Conservation (phyloP, 92 coral and sea anemone genomes). For the Umimayanthus chanpuru region DNA sequence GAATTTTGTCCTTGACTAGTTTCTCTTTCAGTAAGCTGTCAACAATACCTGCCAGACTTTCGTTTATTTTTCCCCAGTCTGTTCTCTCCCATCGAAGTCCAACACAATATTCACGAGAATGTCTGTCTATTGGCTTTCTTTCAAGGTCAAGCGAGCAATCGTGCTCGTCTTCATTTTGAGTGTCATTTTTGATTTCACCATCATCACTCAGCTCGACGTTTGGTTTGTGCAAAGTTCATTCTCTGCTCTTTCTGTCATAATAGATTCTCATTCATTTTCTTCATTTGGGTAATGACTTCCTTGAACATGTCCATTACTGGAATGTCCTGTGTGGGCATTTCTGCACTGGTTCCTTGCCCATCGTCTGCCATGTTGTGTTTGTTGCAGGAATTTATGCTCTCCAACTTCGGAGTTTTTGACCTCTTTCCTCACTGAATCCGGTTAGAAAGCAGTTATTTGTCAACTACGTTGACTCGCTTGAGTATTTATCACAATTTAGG, state of each 20-base stretch:
- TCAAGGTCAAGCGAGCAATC: not conserved
- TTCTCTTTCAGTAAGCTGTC: conserved; percentile 54
- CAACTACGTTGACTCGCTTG: not conserved
- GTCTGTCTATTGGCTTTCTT: not conserved
- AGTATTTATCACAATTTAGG: not conserved
- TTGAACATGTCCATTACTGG: not conserved
- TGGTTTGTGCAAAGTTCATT: not conserved
- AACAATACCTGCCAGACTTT: conserved; percentile 55
- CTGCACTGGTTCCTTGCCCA: not conserved
- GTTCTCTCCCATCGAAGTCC: conserved; percentile 50
- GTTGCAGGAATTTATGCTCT: not conserved
- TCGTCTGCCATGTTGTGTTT: not conserved
- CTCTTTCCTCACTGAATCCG: not conserved
- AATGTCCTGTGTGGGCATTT: not conserved
- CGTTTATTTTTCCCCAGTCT: conserved; percentile 55
- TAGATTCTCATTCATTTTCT: not conserved
- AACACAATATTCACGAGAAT: not conserved
- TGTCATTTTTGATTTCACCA: not conserved
- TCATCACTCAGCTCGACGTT: not conserved
- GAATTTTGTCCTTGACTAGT: conserved; percentile 9
- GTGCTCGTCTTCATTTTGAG: not conserved
- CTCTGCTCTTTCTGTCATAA: not conserved
- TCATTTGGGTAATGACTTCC: not conserved
- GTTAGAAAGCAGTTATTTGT: not conserved
- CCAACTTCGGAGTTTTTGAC: not conserved